A percentile compares a stretch with the other conserved stretches of the same genome.
These are phyloP conservation scores for Lophius americanus DNA, from an alignment of 2,797 vertebrate species.

Conservation along the genomic window DNA sequence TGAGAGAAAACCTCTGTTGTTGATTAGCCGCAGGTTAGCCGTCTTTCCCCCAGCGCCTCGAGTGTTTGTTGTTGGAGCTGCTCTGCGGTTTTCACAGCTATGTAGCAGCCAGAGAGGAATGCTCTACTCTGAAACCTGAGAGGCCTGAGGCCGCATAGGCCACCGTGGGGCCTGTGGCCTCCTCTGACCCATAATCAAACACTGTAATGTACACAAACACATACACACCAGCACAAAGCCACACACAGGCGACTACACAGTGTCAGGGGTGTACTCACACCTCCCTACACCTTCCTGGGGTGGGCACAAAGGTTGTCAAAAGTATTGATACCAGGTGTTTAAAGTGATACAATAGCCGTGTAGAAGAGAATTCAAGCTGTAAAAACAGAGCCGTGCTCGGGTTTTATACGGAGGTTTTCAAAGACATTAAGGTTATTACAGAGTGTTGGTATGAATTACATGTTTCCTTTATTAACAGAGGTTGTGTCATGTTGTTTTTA, in stretches of 20 bases:
- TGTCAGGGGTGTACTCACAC: constrained; percentile 5
- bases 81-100: constrained; percentile 84
- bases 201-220: constrained; percentile 39
- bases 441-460: too few relatives aligned
- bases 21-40: constrained; percentile 70
- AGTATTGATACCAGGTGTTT: too few relatives aligned
- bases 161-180: constrained; percentile 69
- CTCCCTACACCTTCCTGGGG: neutral
- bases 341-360: too few relatives aligned
- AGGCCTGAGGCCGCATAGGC: constrained; percentile 67
- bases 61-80: constrained; percentile 81
- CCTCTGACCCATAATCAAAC: constrained; percentile 73
- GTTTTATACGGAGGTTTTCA: too few relatives aligned
- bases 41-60: constrained; percentile 58
- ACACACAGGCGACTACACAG: neutral
- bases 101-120: constrained; percentile 78
- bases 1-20: constrained; percentile 56
- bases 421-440: too few relatives aligned
- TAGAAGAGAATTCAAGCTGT: too few relatives aligned
- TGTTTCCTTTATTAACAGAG: too few relatives aligned
- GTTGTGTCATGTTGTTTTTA: neutral
- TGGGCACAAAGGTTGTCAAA: neutral
- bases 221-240: constrained; percentile 20
- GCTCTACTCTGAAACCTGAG: constrained; percentile 80
- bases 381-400: too few relatives aligned